Evolutionary conservation across 2,888 invertebrate species (phyloP).

Genomic region (Tenthredo notha): DNA sequence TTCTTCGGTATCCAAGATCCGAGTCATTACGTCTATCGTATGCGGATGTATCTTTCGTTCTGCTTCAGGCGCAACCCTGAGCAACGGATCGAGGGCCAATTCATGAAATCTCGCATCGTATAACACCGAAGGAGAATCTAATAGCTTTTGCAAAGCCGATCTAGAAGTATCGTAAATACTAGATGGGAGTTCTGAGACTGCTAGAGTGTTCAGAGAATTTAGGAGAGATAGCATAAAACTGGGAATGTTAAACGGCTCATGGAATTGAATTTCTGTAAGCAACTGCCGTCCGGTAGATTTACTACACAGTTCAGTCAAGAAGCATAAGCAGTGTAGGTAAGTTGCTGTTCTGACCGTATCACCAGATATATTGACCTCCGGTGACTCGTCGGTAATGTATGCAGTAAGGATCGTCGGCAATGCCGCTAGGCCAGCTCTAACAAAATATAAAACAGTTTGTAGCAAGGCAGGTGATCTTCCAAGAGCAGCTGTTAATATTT

Average conservation of each 20-base stretch:
- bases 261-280: conserved; percentile 64
- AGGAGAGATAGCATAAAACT: conserved; percentile 68
- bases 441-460: conserved; percentile 63
- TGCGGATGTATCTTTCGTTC: conserved; percentile 72
- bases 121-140: conserved; percentile 66
- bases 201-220: conserved; percentile 68
- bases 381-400: conserved; percentile 69
- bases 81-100: conserved; percentile 67
- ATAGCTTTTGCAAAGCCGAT: conserved; percentile 66
- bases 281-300: conserved; percentile 68
- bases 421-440: conserved; percentile 66
- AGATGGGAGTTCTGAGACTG: conserved; percentile 65
- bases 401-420: conserved; percentile 63
- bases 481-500: conserved; percentile 66
- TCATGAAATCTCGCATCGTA: conserved; percentile 71
- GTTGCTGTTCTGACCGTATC: conserved; percentile 71
- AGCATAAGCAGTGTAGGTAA: conserved; percentile 72
- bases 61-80: conserved; percentile 59
- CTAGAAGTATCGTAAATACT: conserved; percentile 70
- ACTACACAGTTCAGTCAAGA: conserved; percentile 71
- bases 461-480: conserved; percentile 70
- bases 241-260: conserved; percentile 64
- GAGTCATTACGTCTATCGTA: conserved; percentile 68
- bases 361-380: conserved; percentile 72
- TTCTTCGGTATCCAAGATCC: conserved; percentile 71